Evolutionary conservation across 1,140 invertebrate species (phyloP).

Genomic region (Nephotettix cincticeps): DNA sequence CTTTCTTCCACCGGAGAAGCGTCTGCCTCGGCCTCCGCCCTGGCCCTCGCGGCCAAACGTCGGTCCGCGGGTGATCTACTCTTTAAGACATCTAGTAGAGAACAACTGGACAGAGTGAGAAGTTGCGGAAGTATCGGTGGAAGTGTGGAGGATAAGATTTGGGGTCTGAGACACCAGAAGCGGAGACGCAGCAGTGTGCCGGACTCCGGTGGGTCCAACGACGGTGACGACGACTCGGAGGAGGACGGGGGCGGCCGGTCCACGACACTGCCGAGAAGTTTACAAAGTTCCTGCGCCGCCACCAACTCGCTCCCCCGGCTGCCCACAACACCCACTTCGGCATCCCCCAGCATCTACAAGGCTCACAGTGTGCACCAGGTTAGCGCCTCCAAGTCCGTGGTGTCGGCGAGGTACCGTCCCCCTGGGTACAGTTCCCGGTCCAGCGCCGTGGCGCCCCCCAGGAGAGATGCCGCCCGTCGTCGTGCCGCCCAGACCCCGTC

Average conservation of each 20-base stretch:
- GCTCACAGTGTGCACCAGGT: slow-evolving; percentile 66
- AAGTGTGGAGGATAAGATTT: slow-evolving; percentile 58
- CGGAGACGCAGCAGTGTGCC: slow-evolving; percentile 64
- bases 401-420: slow-evolving; percentile 81
- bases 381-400: slow-evolving; percentile 60
- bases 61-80: slow-evolving; percentile 75
- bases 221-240: slow-evolving; percentile 63
- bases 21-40: slow-evolving; percentile 58
- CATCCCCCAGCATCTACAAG: slow-evolving; percentile 62
- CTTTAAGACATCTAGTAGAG: slow-evolving; percentile 71
- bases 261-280: slow-evolving; percentile 63
- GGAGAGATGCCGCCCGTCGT: slow-evolving; percentile 33
- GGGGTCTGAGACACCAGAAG: slow-evolving; percentile 52
- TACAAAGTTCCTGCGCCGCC: slow-evolving; percentile 57
- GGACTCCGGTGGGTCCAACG: slow-evolving; percentile 61
- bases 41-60: slow-evolving; percentile 66
- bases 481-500: background rate
- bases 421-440: slow-evolving; percentile 62
- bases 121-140: slow-evolving; percentile 80
- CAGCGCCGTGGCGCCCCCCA: slow-evolving; percentile 59
- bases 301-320: slow-evolving; percentile 55
- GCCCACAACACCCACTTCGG: slow-evolving; percentile 47
- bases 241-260: slow-evolving; percentile 52
- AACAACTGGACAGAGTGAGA: slow-evolving; percentile 70
- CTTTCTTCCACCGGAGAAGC: slow-evolving; percentile 61